These are phyloP conservation scores for Laterallus jamaicensis DNA, from an alignment of 2,113 vertebrate species.

Conservation along the genomic window DNA sequence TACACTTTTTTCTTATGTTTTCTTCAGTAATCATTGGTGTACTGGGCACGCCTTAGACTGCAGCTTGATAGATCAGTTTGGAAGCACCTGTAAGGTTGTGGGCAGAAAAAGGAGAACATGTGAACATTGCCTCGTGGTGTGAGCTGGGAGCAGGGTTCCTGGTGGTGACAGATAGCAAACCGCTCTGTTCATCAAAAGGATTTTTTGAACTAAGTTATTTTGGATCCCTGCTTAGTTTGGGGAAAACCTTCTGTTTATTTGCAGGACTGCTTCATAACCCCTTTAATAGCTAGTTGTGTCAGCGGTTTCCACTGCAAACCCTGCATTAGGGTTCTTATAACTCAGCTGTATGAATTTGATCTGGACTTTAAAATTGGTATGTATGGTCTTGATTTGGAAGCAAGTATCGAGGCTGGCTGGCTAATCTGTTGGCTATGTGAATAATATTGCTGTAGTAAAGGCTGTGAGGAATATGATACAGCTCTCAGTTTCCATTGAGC, in stretches of 20 bases:
- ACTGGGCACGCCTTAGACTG: neutral
- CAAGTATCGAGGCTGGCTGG: neutral
- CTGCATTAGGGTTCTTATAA: neutral
- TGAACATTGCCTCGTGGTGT: fast-evolving
- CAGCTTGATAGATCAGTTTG: neutral
- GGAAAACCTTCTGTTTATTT: neutral
- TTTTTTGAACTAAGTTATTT: neutral
- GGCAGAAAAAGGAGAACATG: neutral
- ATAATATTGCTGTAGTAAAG: slow-evolving; percentile 35
- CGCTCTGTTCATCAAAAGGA: neutral
- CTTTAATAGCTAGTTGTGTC: slow-evolving; percentile 37
- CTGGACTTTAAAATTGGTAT: slow-evolving; percentile 45
- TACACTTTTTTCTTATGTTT: neutral
- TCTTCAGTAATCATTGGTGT: neutral
- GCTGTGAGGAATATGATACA: slow-evolving; percentile 26
- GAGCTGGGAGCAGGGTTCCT: neutral
- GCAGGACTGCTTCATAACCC: neutral
- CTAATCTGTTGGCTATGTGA: slow-evolving; percentile 34
- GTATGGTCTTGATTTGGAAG: slow-evolving; percentile 47
- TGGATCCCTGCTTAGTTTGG: neutral
- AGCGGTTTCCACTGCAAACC: slow-evolving; percentile 29
- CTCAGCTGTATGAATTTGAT: slow-evolving; percentile 37
- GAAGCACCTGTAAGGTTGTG: neutral
- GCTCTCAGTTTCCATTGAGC: slow-evolving; percentile 15
- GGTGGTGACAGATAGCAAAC: neutral